These are phyloP conservation scores for Telmatherina bonti DNA, from an alignment of 2,797 vertebrate genomes.

Conservation along the genomic window DNA sequence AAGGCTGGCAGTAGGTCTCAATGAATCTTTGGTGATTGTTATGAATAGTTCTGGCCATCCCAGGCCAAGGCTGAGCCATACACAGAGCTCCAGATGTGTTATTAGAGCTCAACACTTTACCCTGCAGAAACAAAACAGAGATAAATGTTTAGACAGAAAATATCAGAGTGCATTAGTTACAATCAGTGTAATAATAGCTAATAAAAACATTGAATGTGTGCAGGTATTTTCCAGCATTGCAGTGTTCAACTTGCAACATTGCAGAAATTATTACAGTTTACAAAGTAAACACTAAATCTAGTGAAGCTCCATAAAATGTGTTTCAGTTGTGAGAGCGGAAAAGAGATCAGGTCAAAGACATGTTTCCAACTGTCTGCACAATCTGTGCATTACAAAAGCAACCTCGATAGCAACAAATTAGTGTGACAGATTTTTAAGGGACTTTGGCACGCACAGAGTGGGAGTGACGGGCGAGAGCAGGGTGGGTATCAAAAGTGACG, in stretches of 20 bases:
- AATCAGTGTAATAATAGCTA: not conserved
- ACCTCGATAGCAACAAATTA: slow-evolving; percentile 30
- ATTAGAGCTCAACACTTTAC: slow-evolving; percentile 57
- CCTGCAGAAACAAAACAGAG: slow-evolving; percentile 49
- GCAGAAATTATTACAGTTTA: not conserved
- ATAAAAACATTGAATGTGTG: too few species aligned
- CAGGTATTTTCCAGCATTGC: not conserved
- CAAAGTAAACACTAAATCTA: slow-evolving; percentile 3
- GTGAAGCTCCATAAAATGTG: not conserved
- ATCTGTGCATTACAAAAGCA: slow-evolving; percentile 59
- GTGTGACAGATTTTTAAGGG: slow-evolving; percentile 45
- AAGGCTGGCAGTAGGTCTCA: slow-evolving; percentile 90
- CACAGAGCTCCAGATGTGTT: slow-evolving; percentile 87
- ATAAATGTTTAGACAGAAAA: not conserved
- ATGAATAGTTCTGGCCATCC: slow-evolving; percentile 93
- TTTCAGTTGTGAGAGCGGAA: slow-evolving; percentile 21
- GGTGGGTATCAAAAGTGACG: slow-evolving; percentile 72
- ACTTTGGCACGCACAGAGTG: slow-evolving; percentile 37
- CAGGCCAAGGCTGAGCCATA: slow-evolving; percentile 92
- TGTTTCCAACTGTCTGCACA: slow-evolving; percentile 70
- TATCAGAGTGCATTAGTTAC: not conserved
- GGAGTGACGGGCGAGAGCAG: slow-evolving; percentile 42
- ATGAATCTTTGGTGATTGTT: slow-evolving; percentile 91
- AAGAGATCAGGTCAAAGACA: slow-evolving; percentile 38
- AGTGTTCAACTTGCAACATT: too few species aligned